Base-by-base conservation (phyloP, 2,888 invertebrate species). In the Schrankia costaestrigalis region DNA sequence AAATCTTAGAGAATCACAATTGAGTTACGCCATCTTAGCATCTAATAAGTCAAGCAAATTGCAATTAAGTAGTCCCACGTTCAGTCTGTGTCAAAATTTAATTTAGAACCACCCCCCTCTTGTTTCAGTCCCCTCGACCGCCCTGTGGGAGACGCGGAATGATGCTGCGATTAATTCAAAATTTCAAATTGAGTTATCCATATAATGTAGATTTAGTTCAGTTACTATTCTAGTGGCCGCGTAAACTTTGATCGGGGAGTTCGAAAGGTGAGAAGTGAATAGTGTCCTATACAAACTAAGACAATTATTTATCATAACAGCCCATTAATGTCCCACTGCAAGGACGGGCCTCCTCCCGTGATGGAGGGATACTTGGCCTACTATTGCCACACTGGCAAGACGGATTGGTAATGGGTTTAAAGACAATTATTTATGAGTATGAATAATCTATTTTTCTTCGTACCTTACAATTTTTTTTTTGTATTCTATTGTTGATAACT, bases 31-130 rank as follows among this genome's bases (percentile, higher is more conserved):
- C 32, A 41, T 55, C 42, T 53, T 46, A 44, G 44, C 49, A 46
- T 57, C 49, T 69, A 64, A 69, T 70, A 68, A 73, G 64, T 69
- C 66, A 60, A 54, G 59, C 60, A 63, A 69, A 75, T 72, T 72
- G 71, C 69, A 72, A 73, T 72, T 64, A 74, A 71, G 71, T 69
- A 65, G 62, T 62, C 46, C 55, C 56, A 51, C 52, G 48, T 52
- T 55, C 51, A 51, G 50, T 55, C 59, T 58, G 63, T 63, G 67
- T 65, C 61, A 58, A 64, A 73, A 72, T 75, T 70, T 64, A 72
- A 76, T 76, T 72, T 70, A 43, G 49, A 41, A 37, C 38, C 45
- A 24, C 26, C 33, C 45, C 26, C 26, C 33, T 36, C 35, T 27
- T 37, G 18, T 38, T 38, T 15, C 13, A n/a, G 26, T 25, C 39